Evolutionary conservation across 2,888 invertebrate genomes (phyloP), one percentile per base, ranked within the genome.

Genomic region (Zygogramma bicolorata): DNA sequence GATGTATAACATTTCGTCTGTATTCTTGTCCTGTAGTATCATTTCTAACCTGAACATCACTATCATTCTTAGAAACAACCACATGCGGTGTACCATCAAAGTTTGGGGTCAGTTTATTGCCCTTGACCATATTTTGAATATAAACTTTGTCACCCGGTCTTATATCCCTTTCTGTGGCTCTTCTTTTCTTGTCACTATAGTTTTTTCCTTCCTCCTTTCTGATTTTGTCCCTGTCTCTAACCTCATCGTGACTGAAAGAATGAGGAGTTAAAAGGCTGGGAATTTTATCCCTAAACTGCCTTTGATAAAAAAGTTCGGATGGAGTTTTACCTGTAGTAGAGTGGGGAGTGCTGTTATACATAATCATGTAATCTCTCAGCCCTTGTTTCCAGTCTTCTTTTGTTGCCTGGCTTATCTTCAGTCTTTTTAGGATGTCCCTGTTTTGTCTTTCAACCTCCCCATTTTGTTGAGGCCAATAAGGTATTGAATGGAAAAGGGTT

Each of bases 401-500:
- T 62, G 74, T 68, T 0, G 73, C 67, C 22, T 80, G 77, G 20
- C 80, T 78, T 13, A 82, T 80, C 71, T 77, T 80, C 1, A 80
- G 49, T 13, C 81, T 60, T 70, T 83, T 83, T 5, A 83, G 25
- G 18, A 81, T 70, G n/a, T n/a, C n/a, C n/a, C n/a, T n/a, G n/a
- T n/a, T n/a, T n/a, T n/a, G n/a, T n/a, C n/a, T n/a, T n/a, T n/a
- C n/a, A n/a, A n/a, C n/a, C n/a, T n/a, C n/a, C n/a, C n/a, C n/a
- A n/a, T n/a, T n/a, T n/a, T n/a, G n/a, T n/a, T n/a, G n/a, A n/a
- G n/a, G n/a, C n/a, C n/a, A n/a, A n/a, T n/a, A n/a, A n/a, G n/a
- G n/a, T n/a, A n/a, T n/a, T n/a, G n/a, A n/a, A n/a, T n/a, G n/a
- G n/a, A 38, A 65, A 34, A 80, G 75, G 15, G 69, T 59, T 49